These are phyloP conservation scores for Brachionus rubens DNA, from an alignment of 1,140 invertebrate genomes.

Conservation along the genomic window DNA sequence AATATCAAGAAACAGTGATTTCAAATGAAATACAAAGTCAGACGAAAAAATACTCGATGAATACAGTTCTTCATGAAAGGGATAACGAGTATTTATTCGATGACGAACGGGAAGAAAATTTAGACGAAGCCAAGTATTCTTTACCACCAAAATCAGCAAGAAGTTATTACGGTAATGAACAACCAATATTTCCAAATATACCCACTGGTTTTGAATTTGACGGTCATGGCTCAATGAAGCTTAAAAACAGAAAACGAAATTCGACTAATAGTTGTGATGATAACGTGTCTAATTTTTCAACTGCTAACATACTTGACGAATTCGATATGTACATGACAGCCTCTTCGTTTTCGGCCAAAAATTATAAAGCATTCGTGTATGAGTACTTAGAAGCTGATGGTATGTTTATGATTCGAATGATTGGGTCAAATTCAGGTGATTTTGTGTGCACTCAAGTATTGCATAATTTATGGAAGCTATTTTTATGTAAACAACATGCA, in stretches of 20 bases:
- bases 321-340: slow-evolving; percentile 9
- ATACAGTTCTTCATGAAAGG: not conserved
- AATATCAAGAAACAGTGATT: slow-evolving; percentile 2
- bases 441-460: slow-evolving; percentile 44
- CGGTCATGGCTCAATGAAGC: slow-evolving; percentile 13
- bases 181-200: slow-evolving; percentile 20
- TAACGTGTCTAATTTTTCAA: not conserved
- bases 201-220: slow-evolving; percentile 7
- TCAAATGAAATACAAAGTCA: not conserved
- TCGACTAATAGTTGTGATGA: not conserved
- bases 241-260: not conserved
- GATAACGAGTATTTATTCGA: slow-evolving; percentile 9
- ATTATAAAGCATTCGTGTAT: slow-evolving; percentile 38
- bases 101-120: not conserved
- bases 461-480: slow-evolving; percentile 44
- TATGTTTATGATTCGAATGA: slow-evolving; percentile 46
- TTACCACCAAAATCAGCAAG: too few relatives aligned
- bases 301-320: slow-evolving; percentile 7
- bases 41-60: not conserved
- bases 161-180: not conserved
- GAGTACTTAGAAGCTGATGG: slow-evolving; percentile 44
- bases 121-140: not conserved
- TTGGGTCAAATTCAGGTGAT: slow-evolving; percentile 40
- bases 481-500: slow-evolving; percentile 35
- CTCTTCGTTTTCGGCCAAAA: slow-evolving; percentile 9